Percentiles rank a stretch among this genome's conserved stretches.
phyloP scores from a whole-genome alignment of 2,113 vertebrate species.

The Microtus richardsoni region DNA sequence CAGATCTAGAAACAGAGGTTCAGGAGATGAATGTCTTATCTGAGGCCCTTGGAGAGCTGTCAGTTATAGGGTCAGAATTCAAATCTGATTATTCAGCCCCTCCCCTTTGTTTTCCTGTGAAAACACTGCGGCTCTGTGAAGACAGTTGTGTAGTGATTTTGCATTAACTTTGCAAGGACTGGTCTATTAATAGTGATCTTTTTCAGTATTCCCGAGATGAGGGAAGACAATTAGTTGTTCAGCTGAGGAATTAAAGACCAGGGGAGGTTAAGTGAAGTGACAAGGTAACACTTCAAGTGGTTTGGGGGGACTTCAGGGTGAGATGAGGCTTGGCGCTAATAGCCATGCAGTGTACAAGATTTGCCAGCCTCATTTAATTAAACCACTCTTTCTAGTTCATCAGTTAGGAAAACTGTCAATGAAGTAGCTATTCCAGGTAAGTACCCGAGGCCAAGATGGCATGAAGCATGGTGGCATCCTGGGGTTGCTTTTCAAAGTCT shows the following conservation, averaged over 20 bases:
- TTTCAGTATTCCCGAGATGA: slow-evolving; percentile 49
- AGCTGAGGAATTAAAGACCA: slow-evolving; percentile 41
- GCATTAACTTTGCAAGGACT: slow-evolving; percentile 41
- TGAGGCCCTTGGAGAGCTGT: background rate
- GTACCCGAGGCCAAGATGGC: background rate
- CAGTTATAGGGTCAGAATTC: background rate
- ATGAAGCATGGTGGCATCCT: background rate
- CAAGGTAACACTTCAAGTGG: background rate
- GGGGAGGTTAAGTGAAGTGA: slow-evolving; percentile 60
- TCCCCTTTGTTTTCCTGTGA: background rate
- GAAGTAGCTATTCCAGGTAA: background rate
- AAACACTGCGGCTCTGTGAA: background rate
- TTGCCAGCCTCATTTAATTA: background rate
- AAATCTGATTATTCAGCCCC: background rate
- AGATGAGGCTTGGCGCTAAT: slow-evolving; percentile 11
- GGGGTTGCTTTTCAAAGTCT: background rate
- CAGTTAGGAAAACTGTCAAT: background rate
- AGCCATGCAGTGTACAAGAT: background rate
- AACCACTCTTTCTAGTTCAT: background rate
- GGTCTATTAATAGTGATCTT: slow-evolving; percentile 52
- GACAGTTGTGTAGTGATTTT: background rate
- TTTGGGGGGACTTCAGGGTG: background rate
- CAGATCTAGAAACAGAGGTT: background rate
- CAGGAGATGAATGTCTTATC: background rate
- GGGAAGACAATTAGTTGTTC: slow-evolving; percentile 52